Evolutionary conservation across 2,113 vertebrate genomes (phyloP).

Genomic region (Emydocephalus ijimae): DNA sequence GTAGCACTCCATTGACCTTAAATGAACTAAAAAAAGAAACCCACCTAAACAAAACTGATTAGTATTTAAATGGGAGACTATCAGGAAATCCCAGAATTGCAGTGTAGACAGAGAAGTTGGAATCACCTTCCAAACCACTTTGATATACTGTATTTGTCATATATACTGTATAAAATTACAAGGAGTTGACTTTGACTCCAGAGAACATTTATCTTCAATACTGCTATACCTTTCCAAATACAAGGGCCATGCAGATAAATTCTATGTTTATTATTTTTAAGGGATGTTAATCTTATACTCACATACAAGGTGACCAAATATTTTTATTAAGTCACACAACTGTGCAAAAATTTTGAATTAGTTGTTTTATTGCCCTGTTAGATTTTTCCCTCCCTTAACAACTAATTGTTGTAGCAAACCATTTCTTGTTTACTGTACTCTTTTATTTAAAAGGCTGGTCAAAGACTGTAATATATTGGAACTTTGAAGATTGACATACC

Average conservation of each 20-base stretch:
- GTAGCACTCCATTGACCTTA: not conserved
- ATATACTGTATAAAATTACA: not conserved
- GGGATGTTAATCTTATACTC: not conserved
- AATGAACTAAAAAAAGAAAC: not conserved
- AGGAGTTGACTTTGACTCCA: not conserved
- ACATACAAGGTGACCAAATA: not conserved
- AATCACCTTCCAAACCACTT: not conserved
- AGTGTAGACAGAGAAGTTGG: not conserved
- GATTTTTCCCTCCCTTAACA: not conserved
- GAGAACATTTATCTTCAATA: not conserved
- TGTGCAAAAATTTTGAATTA: not conserved
- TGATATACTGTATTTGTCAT: not conserved
- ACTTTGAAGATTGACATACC: not conserved
- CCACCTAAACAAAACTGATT: not conserved
- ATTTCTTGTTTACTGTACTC: not conserved
- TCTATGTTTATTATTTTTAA: not conserved
- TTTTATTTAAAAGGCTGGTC: not conserved
- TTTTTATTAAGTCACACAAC: not conserved
- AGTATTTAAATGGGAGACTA: not conserved
- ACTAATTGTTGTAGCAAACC: not conserved
- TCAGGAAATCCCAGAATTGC: not conserved
- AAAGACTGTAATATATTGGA: not conserved
- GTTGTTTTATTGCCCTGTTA: not conserved
- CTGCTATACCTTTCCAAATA: not conserved
- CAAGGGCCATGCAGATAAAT: not conserved